These are phyloP conservation scores for Myotis pilosus DNA, from an alignment of 2,797 vertebrate species.

Conservation along the genomic window DNA sequence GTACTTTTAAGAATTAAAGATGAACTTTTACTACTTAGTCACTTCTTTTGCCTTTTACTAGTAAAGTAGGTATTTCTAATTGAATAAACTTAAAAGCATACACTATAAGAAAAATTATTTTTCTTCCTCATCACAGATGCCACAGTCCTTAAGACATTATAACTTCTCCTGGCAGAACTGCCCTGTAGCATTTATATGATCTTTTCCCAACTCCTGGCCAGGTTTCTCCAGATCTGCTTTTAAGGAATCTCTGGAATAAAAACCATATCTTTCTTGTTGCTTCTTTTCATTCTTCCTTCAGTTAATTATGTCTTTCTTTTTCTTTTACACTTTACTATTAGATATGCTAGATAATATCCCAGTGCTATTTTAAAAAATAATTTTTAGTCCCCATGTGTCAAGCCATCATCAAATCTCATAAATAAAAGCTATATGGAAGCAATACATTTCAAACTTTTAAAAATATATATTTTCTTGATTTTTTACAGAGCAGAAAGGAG, in stretches of 20 bases:
- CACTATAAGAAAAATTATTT: not conserved
- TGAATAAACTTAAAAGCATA: not conserved
- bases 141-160: not conserved
- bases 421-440: not conserved
- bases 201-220: not conserved
- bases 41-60: not conserved
- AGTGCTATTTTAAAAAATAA: not conserved
- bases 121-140: slow-evolving; percentile 50
- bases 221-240: slow-evolving; percentile 46
- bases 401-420: not conserved
- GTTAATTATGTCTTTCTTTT: not conserved
- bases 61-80: not conserved
- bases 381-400: not conserved
- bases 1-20: not conserved
- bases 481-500: too few relatives aligned
- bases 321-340: not conserved
- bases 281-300: not conserved
- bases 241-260: slow-evolving; percentile 30
- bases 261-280: slow-evolving; percentile 26
- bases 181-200: not conserved
- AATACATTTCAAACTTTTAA: slow-evolving; percentile 12
- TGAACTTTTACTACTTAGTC: not conserved
- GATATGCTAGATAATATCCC: slow-evolving; percentile 15
- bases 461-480: too few relatives aligned
- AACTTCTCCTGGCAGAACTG: slow-evolving; percentile 36